phyloP scores from a whole-genome alignment of 1,140 invertebrate genomes.

The Penaeus chinensis region DNA sequence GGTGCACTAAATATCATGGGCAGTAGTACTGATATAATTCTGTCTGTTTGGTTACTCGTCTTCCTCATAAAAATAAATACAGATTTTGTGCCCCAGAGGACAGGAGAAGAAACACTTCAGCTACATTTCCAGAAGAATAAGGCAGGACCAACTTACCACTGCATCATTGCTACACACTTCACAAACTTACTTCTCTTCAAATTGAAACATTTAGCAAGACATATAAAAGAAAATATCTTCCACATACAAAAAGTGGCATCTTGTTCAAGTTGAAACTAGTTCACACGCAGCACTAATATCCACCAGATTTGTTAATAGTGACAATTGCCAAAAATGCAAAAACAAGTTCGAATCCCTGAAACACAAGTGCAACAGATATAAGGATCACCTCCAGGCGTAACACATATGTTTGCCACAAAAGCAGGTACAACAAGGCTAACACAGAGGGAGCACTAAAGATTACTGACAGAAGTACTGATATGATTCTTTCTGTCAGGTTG shows the following conservation, averaged over 20 bases:
- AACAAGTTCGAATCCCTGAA: slow-evolving; percentile 37
- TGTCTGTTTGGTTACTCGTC: slow-evolving; percentile 35
- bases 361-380: slow-evolving; percentile 25
- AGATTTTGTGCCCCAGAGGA: slow-evolving; percentile 22
- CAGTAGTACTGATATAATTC: slow-evolving; percentile 29
- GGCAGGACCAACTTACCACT: slow-evolving; percentile 9
- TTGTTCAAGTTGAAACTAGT: no score
- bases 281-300: background rate
- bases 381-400: slow-evolving; percentile 40
- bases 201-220: no score
- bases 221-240: no score
- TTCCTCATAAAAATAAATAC: slow-evolving; percentile 45
- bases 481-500: slow-evolving; percentile 35
- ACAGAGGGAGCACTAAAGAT: slow-evolving; percentile 51
- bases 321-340: slow-evolving; percentile 40
- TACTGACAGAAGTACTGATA: slow-evolving; percentile 36
- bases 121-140: slow-evolving; percentile 42
- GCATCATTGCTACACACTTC: no score
- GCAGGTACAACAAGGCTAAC: slow-evolving; percentile 40
- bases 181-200: no score
- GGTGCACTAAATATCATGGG: slow-evolving; percentile 44
- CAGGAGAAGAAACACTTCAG: slow-evolving; percentile 36
- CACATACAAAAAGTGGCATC: no score
- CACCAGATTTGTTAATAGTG: slow-evolving; percentile 42
- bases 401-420: slow-evolving; percentile 54